These are phyloP conservation scores for Strigamia crassipes DNA, from an alignment of 2,888 invertebrate species.

Conservation along the genomic window DNA sequence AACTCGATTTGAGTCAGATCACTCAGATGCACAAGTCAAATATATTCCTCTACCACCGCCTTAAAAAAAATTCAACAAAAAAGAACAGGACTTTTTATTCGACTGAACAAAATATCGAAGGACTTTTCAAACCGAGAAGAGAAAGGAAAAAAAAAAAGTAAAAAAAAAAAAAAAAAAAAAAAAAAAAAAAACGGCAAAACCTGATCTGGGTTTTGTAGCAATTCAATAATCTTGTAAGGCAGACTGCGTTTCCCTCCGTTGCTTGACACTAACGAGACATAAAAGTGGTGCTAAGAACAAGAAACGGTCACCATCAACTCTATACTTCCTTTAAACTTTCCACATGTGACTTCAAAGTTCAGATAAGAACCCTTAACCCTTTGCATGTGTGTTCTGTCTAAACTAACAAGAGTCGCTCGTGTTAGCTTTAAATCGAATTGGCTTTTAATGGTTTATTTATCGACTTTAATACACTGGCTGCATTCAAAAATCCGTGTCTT, in stretches of 20 bases:
- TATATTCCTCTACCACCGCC: not conserved
- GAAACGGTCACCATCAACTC: slow-evolving; percentile 31
- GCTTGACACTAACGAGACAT: slow-evolving; percentile 42
- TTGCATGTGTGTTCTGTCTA: not conserved
- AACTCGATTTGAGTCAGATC: slow-evolving; percentile 35
- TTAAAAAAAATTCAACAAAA: not conserved
- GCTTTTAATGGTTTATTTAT: not conserved
- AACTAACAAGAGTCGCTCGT: too few species aligned
- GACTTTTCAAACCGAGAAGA: slow-evolving; percentile 6
- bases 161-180: not conserved
- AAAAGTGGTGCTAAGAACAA: slow-evolving; percentile 36
- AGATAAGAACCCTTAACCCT: slow-evolving; percentile 26
- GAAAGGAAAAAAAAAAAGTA: not conserved
- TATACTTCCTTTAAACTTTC: slow-evolving; percentile 4
- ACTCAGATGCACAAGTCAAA: slow-evolving; percentile 20
- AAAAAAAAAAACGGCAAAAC: not conserved
- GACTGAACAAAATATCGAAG: slow-evolving; percentile 1
- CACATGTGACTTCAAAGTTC: slow-evolving; percentile 20
- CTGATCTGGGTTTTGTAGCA: slow-evolving; percentile 41
- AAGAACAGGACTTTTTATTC: not conserved
- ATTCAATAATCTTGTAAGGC: slow-evolving; percentile 17
- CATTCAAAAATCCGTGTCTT: too few species aligned
- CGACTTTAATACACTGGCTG: too few species aligned
- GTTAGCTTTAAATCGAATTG: not conserved
- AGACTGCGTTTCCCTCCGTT: not conserved